phyloP scores from a whole-genome alignment of 2,888 invertebrate genomes.

The Acrobasis repandana region DNA sequence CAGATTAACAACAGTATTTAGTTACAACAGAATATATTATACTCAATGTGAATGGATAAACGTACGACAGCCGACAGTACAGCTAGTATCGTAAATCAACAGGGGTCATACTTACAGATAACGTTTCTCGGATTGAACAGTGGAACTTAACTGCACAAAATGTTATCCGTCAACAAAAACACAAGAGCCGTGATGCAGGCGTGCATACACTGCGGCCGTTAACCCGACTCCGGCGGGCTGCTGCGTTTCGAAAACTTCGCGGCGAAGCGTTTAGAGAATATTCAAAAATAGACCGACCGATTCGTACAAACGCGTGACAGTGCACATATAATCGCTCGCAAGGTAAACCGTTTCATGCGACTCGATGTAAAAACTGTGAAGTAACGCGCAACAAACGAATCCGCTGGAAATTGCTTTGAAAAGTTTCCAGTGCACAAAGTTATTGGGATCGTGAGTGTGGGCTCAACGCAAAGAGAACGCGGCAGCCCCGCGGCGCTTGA shows the following conservation, averaged over 20 bases:
- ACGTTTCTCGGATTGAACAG: constrained; percentile 63
- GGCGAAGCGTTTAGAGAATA: constrained; percentile 77
- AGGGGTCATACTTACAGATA: constrained; percentile 82
- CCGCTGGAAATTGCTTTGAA: constrained; percentile 66
- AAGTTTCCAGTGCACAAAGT: constrained; percentile 82
- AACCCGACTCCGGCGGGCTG: constrained; percentile 72
- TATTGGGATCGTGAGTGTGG: constrained; percentile 70
- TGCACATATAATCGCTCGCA: constrained; percentile 50
- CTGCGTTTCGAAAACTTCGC: constrained; percentile 81
- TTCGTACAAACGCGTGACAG: constrained; percentile 63
- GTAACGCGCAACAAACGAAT: constrained; percentile 52
- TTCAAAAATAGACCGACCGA: constrained; percentile 80
- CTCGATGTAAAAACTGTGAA: constrained; percentile 52
- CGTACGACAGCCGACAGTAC: constrained; percentile 39
- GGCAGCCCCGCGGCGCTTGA: constrained; percentile 71
- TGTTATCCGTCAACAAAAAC: constrained; percentile 79
- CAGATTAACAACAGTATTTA: constrained; percentile 32
- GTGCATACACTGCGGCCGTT: constrained; percentile 78
- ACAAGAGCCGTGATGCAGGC: constrained; percentile 75
- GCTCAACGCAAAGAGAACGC: constrained; percentile 64
- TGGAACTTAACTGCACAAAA: constrained; percentile 74
- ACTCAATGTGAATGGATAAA: constrained; percentile 40
- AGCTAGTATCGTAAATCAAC: constrained; percentile 73
- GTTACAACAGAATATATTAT: constrained; percentile 23
- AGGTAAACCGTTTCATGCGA: constrained; percentile 50